These are phyloP conservation scores for Drosophila borealis DNA, from an alignment of 2,888 invertebrate species.

Conservation along the genomic window DNA sequence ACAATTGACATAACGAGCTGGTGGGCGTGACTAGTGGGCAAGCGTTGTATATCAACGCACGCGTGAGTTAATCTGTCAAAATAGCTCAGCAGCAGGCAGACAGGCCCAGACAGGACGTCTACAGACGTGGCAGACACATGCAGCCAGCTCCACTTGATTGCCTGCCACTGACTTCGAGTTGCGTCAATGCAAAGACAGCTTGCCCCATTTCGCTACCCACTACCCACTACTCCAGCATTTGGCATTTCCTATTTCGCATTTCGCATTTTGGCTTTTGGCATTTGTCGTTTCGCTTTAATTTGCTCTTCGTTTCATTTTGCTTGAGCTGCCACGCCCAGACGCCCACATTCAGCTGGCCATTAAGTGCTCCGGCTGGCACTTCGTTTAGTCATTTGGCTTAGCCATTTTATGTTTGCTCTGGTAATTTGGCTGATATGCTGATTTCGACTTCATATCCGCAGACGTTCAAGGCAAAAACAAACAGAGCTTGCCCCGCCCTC, in stretches of 20 bases:
- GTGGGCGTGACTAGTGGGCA: conserved; percentile 41
- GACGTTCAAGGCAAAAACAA: conserved; percentile 10
- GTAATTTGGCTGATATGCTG: conserved; percentile 80
- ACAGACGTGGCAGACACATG: conserved; percentile 16
- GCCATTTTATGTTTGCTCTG: conserved; percentile 80
- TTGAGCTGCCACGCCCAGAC: conserved; percentile 26
- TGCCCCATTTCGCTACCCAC: conserved; percentile 6
- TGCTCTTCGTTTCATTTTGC: conserved; percentile 39
- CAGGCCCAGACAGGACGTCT: conserved; percentile 3
- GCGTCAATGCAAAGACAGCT: conserved; percentile 56
- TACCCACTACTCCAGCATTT: background rate
- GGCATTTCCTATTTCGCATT: conserved; percentile 5
- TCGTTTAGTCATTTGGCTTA: conserved; percentile 79
- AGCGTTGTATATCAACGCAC: conserved; percentile 55
- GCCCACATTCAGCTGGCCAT: conserved; percentile 30
- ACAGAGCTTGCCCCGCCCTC: background rate
- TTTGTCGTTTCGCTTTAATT: conserved; percentile 70
- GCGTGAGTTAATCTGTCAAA: conserved; percentile 81
- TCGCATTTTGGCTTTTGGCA: conserved; percentile 17
- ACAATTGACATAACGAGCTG: conserved; percentile 59
- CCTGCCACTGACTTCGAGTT: conserved; percentile 52
- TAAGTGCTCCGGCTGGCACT: conserved; percentile 67
- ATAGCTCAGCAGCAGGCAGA: conserved; percentile 68
- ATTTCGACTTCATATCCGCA: conserved; percentile 74
- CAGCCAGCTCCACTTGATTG: conserved; percentile 20